Conservation (phyloP, 2,888 invertebrate species). For the Ashinkailepas kermadecensis region DNA sequence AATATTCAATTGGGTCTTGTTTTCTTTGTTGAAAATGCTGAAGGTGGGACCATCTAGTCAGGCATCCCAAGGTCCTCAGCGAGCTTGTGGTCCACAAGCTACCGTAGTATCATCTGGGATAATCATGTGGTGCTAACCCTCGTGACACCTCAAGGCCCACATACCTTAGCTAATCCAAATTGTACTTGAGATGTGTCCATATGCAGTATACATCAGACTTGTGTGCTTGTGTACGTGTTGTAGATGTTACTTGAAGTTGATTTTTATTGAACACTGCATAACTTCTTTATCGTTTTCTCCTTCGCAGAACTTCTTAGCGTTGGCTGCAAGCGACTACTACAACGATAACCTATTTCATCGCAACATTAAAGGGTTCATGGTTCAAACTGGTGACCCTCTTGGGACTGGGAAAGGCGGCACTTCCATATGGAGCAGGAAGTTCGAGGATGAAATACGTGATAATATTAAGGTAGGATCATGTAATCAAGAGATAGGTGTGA, state of each 20-base stretch:
- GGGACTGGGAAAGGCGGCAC: constrained; percentile 94
- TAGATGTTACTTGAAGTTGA: background rate
- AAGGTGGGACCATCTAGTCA: no score
- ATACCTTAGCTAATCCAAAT: no score
- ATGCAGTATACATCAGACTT: no score
- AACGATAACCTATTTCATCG: constrained; percentile 65
- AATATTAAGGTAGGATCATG: constrained; percentile 63
- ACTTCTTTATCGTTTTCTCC: constrained; percentile 57
- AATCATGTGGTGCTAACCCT: no score
- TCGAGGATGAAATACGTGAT: constrained; percentile 95
- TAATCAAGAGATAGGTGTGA: background rate
- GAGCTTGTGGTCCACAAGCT: no score
- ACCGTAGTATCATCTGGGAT: no score
- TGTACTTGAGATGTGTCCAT: no score
- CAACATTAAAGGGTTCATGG: constrained; percentile 69
- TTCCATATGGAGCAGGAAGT: constrained; percentile 93
- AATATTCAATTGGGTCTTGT: no score
- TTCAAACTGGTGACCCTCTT: constrained; percentile 71
- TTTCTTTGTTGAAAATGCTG: no score
- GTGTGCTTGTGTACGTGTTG: background rate
- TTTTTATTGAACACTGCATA: constrained; percentile 47
- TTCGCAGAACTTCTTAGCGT: constrained; percentile 78
- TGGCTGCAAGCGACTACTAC: constrained; percentile 92
- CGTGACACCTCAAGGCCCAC: no score
- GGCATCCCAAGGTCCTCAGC: no score